Conservation (phyloP, 2,113 vertebrate species). For the Atrichornis clamosus region DNA sequence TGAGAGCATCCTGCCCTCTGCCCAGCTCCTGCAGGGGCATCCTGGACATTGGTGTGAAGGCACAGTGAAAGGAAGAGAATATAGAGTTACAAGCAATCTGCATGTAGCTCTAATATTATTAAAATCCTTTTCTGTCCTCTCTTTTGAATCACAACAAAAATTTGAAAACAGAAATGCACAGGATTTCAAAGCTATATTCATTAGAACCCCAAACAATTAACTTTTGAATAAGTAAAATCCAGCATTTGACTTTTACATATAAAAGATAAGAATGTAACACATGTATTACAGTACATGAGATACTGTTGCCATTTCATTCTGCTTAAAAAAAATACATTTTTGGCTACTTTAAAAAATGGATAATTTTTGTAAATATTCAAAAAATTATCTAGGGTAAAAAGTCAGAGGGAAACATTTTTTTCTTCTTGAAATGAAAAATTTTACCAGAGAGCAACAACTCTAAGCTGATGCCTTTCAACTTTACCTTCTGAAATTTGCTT, state of each 20-base stretch:
- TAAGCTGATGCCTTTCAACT: accelerated
- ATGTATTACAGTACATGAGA: accelerated
- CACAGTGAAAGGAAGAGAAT: neutral
- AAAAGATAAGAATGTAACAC: neutral
- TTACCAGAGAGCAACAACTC: neutral
- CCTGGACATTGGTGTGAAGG: neutral
- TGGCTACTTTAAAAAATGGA: neutral
- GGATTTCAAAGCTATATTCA: neutral
- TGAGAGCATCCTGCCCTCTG: accelerated
- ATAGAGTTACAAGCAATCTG: neutral
- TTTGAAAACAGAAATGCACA: accelerated
- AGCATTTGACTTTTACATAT: neutral
- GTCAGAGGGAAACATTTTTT: neutral
- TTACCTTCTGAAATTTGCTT: neutral
- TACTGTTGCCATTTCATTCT: neutral
- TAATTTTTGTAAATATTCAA: neutral
- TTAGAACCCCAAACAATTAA: neutral
- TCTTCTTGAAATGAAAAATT: neutral
- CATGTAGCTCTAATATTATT: neutral
- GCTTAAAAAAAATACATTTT: neutral
- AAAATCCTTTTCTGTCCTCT: accelerated
- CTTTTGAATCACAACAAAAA: neutral
- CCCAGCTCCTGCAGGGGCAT: neutral
- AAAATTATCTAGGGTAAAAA: neutral
- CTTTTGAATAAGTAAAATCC: neutral